Evolutionary conservation across 2,888 invertebrate species (phyloP), one percentile per base, ranked within the genome.

Genomic region (Leptinotarsa peninsularis): DNA sequence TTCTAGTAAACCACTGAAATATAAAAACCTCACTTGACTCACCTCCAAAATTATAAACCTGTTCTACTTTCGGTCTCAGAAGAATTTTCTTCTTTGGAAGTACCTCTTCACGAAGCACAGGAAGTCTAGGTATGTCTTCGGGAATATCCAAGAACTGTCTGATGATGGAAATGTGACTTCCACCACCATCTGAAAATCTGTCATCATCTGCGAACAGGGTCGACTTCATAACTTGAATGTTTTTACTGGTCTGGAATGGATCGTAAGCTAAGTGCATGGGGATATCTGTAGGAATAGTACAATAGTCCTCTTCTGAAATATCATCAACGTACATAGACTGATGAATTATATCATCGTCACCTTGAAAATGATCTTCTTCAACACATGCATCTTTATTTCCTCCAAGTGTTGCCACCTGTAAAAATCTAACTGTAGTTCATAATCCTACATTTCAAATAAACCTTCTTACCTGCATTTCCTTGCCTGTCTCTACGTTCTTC

Each of bases 271-370:
- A 49, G 69, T 80, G 78, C 74, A 81, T 66, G 7, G 81, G 78
- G 2, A 81, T 66, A n/a, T 79, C 78, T 3, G 74, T 54, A 1
- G 80, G 80, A 4, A 81, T 78, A 3, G 71, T 72, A 56, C 75
- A 78, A 56, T 79, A 83, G 49, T 83, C 82, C 27, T 83, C 83
- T 33, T 84, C 84, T 2, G 80, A 79, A n/a, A 81, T 75, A 71
- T 83, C 80, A 71, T 84, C 83, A 14, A 82, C 80, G n/a, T 82
- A 81, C 83, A 84, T 83, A 56, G 83, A 82, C 23, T 83, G 82
- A 54, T 81, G 82, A 17, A 84, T 75, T 13, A 83, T 7, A 67
- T 84, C 84, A 17, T 81, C 81, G 67, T 84, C 81, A 13, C 76
- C 73, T 58, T 74, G 73, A 50, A 78, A 81, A 21, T 76, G 78